Evolutionary conservation across 92 coral and sea anemone genomes (phyloP).

Genomic region (Diadumene lineata): DNA sequence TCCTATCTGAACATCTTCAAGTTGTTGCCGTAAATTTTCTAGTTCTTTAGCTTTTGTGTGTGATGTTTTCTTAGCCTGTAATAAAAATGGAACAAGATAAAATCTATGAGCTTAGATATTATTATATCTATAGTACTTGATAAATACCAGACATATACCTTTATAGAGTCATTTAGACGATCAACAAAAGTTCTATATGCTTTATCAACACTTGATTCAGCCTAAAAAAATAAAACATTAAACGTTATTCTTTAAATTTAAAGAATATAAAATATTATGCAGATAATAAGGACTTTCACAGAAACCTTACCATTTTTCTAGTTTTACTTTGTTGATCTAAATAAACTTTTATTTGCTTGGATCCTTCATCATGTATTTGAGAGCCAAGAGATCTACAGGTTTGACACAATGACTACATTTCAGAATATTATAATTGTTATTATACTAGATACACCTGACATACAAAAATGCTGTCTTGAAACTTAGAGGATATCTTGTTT

Average conservation of each 20-base stretch:
- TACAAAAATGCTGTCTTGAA: too few species aligned
- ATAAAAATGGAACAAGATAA: too few species aligned
- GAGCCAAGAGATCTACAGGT: slow-evolving; percentile 58
- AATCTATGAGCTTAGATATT: too few species aligned
- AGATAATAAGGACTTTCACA: neutral
- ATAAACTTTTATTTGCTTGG: slow-evolving; percentile 79
- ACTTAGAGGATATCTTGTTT: too few species aligned
- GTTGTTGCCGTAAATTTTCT: slow-evolving; percentile 74
- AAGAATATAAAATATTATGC: neutral
- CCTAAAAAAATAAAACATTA: slow-evolving; percentile 46
- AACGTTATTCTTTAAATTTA: neutral
- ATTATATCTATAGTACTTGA: too few species aligned
- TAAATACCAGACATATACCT: slow-evolving; percentile 54
- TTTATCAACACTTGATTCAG: slow-evolving; percentile 89
- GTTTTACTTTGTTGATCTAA: slow-evolving; percentile 80
- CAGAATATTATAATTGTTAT: neutral
- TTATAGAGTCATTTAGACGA: slow-evolving; percentile 71
- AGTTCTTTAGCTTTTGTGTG: slow-evolving; percentile 84
- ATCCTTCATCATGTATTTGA: slow-evolving; percentile 83
- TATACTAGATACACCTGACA: too few species aligned
- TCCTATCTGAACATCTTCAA: slow-evolving; percentile 79
- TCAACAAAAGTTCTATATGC: slow-evolving; percentile 70
- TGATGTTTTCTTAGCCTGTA: slow-evolving; percentile 72
- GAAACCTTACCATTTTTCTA: slow-evolving; percentile 74
- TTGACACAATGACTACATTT: neutral